These are phyloP conservation scores for Poecilia latipinna DNA, from an alignment of 2,113 vertebrate genomes.

Conservation along the genomic window DNA sequence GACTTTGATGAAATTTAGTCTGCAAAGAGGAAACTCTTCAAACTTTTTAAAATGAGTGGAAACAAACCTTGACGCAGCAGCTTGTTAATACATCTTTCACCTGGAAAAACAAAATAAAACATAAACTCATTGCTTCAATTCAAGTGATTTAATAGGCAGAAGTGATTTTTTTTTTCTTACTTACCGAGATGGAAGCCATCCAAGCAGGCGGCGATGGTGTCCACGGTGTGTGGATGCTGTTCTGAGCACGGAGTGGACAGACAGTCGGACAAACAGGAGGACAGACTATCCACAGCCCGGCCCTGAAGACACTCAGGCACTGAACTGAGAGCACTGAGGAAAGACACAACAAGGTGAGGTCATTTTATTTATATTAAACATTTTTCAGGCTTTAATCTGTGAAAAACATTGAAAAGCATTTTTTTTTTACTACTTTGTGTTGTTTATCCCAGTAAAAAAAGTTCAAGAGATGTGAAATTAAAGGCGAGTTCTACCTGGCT, in stretches of 20 bases:
- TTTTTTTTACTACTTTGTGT: no score
- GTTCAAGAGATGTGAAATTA: neutral
- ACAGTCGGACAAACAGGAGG: constrained; percentile 79
- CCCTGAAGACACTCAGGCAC: constrained; percentile 79
- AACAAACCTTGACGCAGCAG: constrained; percentile 85
- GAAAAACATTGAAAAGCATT: no score
- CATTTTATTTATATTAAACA: neutral
- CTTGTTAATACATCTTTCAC: constrained; percentile 83
- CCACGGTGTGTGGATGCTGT: constrained; percentile 79
- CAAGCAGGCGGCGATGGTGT: constrained; percentile 86
- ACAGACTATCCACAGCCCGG: constrained; percentile 76
- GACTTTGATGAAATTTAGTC: neutral
- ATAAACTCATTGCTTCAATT: neutral
- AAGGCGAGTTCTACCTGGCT: constrained; percentile 68
- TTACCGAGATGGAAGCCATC: constrained; percentile 89
- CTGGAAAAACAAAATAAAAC: constrained; percentile 67
- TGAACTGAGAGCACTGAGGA: constrained; percentile 82
- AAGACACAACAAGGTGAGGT: neutral
- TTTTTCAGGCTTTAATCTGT: neutral
- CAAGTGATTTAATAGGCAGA: neutral
- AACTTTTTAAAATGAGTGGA: neutral
- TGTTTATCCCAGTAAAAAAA: no score
- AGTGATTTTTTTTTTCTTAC: neutral
- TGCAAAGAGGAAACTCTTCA: neutral
- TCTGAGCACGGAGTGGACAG: constrained; percentile 76